These are phyloP conservation scores for Pseudocheirus occidentalis DNA, from an alignment of 2,797 vertebrate genomes.

Conservation along the genomic window DNA sequence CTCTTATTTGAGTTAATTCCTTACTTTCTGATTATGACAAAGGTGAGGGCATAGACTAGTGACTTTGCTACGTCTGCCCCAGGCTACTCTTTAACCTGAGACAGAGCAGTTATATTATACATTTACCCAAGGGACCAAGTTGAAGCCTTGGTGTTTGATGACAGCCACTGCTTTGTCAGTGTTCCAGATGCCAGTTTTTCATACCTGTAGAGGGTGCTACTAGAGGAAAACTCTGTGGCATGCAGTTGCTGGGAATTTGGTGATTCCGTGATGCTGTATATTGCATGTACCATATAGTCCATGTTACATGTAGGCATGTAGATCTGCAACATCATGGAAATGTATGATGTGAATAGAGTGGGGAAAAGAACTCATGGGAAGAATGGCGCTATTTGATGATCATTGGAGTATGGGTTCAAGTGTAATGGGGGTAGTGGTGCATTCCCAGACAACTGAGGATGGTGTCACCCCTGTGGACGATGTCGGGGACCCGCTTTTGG, in stretches of 20 bases:
- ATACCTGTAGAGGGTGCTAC: not conserved
- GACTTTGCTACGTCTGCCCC: constrained; percentile 7
- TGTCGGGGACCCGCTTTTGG: not conserved
- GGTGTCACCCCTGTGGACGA: not conserved
- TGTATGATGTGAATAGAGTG: not conserved
- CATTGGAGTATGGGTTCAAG: not conserved
- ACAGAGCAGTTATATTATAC: not conserved
- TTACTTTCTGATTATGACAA: constrained; percentile 30
- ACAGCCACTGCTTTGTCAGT: not conserved
- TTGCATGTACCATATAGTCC: not conserved
- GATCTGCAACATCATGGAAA: not conserved
- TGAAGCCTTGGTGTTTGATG: not conserved
- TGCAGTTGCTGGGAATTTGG: not conserved
- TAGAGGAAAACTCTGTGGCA: not conserved
- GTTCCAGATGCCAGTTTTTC: constrained; percentile 15
- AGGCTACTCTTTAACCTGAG: constrained; percentile 18
- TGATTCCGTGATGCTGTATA: not conserved
- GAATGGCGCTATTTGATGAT: not conserved
- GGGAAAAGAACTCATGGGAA: not conserved
- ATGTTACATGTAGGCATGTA: not conserved
- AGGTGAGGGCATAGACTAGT: constrained; percentile 30
- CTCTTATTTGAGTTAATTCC: constrained; percentile 27
- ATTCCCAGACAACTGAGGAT: not conserved
- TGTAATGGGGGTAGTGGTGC: not conserved
- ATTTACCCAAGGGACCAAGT: not conserved